phyloP scores from a whole-genome alignment of 2,113 vertebrate species.

The Vulpes lagopus region DNA sequence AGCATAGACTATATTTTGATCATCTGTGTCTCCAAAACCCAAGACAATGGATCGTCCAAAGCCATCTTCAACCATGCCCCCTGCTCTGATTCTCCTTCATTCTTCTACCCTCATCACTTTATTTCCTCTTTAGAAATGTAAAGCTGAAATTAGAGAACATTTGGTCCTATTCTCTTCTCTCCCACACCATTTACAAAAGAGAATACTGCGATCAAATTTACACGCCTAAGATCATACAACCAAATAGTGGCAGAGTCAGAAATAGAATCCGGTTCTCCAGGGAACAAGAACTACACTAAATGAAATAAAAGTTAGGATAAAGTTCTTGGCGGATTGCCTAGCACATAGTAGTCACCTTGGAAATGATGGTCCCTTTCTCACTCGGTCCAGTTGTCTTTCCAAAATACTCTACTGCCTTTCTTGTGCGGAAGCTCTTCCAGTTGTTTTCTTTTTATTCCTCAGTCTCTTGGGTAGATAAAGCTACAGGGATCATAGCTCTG shows the following conservation, averaged over 20 bases:
- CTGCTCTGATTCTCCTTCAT: background rate
- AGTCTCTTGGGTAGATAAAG: background rate
- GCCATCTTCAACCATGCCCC: background rate
- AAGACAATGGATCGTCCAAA: background rate
- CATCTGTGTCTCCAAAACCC: background rate
- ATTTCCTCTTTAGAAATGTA: background rate
- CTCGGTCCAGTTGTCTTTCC: background rate
- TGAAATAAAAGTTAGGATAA: background rate
- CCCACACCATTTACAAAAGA: background rate
- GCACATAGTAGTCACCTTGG: background rate
- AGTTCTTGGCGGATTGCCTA: background rate
- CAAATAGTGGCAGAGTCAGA: background rate
- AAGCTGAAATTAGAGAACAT: background rate
- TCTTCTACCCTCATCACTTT: background rate
- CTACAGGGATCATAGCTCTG: background rate
- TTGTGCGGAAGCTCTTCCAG: background rate
- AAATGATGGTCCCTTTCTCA: background rate
- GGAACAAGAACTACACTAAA: background rate
- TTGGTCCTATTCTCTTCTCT: background rate
- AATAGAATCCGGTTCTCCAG: background rate
- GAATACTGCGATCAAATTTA: background rate
- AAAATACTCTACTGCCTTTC: background rate
- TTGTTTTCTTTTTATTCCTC: background rate
- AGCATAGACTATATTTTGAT: background rate
- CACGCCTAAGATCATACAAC: background rate